These are phyloP conservation scores for Catharus fuscescens DNA, from an alignment of 2,113 vertebrate species.

Conservation along the genomic window DNA sequence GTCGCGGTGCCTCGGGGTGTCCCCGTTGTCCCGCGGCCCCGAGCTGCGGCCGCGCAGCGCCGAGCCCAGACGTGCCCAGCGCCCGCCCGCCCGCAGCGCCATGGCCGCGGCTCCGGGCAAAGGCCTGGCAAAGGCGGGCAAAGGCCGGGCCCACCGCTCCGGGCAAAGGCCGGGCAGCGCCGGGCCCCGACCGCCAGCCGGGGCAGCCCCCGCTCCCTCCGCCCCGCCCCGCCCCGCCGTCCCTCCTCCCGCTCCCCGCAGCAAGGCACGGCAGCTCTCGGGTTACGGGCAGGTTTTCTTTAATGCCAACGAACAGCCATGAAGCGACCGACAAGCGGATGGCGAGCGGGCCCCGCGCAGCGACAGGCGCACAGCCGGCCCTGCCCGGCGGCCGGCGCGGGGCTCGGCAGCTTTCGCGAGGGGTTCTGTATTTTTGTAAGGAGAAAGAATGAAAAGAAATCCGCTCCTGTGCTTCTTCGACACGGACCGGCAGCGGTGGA, in stretches of 20 bases:
- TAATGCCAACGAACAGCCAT: slow-evolving; percentile 40
- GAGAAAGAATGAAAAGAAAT: background rate
- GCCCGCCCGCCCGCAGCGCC: slow-evolving; percentile 65
- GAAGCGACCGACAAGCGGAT: background rate
- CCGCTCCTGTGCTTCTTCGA: background rate
- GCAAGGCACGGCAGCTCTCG: background rate
- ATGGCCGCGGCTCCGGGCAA: background rate
- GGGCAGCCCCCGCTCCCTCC: background rate
- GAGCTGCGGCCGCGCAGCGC: background rate
- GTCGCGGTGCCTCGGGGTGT: slow-evolving; percentile 66
- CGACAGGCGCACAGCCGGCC: background rate
- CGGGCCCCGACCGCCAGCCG: no score
- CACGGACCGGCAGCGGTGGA: background rate
- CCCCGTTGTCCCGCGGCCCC: slow-evolving; percentile 23
- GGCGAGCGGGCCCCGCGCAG: background rate
- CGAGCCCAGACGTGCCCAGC: background rate
- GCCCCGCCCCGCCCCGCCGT: background rate
- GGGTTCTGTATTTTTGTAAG: background rate
- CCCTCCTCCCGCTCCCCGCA: background rate
- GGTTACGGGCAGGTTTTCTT: background rate
- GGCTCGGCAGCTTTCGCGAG: background rate
- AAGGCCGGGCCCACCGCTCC: background rate
- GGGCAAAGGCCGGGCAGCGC: background rate
- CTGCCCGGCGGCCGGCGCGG: background rate
- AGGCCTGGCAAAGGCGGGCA: background rate